phyloP scores from a whole-genome alignment of 2,797 vertebrate species.

The Carduelis carduelis region DNA sequence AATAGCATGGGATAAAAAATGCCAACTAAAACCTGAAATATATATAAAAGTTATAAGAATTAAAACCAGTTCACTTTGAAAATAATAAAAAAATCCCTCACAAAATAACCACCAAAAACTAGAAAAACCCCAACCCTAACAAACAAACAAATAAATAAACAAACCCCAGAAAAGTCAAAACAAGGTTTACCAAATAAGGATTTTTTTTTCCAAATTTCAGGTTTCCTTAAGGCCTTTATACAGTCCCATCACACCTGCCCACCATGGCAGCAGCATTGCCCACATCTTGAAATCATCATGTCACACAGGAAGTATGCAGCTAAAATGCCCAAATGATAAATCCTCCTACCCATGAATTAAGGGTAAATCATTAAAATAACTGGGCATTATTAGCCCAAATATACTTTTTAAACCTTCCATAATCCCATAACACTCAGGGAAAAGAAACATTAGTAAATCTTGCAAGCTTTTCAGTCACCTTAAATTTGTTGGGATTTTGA shows the following conservation, averaged over 20 bases:
- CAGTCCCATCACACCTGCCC: background rate
- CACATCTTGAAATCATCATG: background rate
- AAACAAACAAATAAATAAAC: background rate
- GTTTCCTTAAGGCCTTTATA: background rate
- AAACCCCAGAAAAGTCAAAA: background rate
- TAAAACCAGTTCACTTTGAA: background rate
- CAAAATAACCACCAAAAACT: too few species aligned
- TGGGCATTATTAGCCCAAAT: background rate
- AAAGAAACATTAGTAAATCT: background rate
- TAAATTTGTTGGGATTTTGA: background rate
- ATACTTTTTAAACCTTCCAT: background rate
- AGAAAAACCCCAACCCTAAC: too few species aligned
- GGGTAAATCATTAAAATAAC: background rate
- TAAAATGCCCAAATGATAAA: background rate
- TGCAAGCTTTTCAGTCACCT: background rate
- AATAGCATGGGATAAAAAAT: background rate
- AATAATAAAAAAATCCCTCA: background rate
- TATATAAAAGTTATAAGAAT: background rate
- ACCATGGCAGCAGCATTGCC: background rate
- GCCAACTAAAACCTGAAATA: background rate
- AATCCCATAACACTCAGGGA: background rate
- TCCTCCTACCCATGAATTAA: background rate
- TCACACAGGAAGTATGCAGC: background rate
- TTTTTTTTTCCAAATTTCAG: background rate
- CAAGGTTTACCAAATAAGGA: background rate